Base-by-base conservation (phyloP, 2,113 vertebrate genomes). In the Bos indicus region DNA sequence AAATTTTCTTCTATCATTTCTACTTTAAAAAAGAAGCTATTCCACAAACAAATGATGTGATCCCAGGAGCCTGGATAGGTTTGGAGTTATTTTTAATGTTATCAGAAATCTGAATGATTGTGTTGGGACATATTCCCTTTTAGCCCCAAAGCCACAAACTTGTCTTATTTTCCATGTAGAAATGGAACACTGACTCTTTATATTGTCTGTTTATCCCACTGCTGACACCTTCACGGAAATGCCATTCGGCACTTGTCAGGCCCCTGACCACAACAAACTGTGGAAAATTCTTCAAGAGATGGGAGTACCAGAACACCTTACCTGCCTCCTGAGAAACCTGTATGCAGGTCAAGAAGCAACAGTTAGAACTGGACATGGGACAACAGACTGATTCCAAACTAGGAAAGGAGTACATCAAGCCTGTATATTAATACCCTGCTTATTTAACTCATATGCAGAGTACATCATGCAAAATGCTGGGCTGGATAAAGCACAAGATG, bases 391-490 rank as follows among this genome's bases (percentile, higher is more conserved):
- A n/a, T 2, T 71, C n/a, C n/a, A 71, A 21, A 71, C 12, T 2
- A 4, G 9, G n/a, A 71, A 71, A 12, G 17, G 9, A 36, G n/a
- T 12, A 62, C 2, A 0, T 71, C 64, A 36, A 71, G n/a, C 17
- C 64, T 71, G n/a, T 21, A 71, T 6, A 36, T 23, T 36, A 5
- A 23, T 19, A 71, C n/a, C n/a, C 19, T 71, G n/a, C 4, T 36
- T 23, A 71, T 71, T 36, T 71, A 71, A 71, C n/a, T 71, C 19
- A 3, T 23, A 36, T 11, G 19, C n/a, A 71, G 19, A 71, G 2
- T 21, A 71, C 9, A 12, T 23, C n/a, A 23, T 0, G 0, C 0
- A 5, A 36, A 71, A 36, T 6, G n/a, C n/a, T 1, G 0, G 67
- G 10, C n/a, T 71, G n/a, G 67, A 71, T 1, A 1, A 71, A 36